A percentile compares a stretch with the other conserved stretches of the same genome.
phyloP scores from a whole-genome alignment of 2,113 vertebrate genomes.

The Ammodytes dubius region DNA sequence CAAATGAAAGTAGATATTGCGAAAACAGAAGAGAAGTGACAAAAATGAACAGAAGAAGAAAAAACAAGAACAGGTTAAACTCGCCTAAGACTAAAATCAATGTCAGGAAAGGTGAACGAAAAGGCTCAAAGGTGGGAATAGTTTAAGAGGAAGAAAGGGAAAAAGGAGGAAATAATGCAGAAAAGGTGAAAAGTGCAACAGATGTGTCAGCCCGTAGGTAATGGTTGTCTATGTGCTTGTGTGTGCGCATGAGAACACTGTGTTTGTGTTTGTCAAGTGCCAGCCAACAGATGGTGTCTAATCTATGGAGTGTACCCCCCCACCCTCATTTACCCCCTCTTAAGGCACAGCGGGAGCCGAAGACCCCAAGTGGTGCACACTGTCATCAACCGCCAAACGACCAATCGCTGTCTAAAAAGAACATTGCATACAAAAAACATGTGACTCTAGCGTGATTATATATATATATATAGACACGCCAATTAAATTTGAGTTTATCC shows the following conservation, averaged over 20 bases:
- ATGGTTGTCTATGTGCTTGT: background rate
- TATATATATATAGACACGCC: background rate
- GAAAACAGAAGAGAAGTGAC: slow-evolving; percentile 12
- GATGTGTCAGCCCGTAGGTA: slow-evolving; percentile 18
- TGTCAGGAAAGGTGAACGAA: slow-evolving; percentile 20
- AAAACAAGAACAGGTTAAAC: slow-evolving; percentile 7
- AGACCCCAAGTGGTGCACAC: slow-evolving; percentile 63
- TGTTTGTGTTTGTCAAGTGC: slow-evolving; percentile 57
- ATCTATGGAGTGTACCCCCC: slow-evolving; percentile 66
- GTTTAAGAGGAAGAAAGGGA: slow-evolving; percentile 15
- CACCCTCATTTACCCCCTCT: background rate
- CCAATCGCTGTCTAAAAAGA: slow-evolving; percentile 32
- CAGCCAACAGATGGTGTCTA: slow-evolving; percentile 83
- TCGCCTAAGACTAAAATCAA: background rate
- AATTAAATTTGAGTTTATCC: background rate
- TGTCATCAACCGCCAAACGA: slow-evolving; percentile 54
- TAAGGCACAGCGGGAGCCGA: slow-evolving; percentile 64
- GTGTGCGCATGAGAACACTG: slow-evolving; percentile 24
- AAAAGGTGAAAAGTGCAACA: slow-evolving; percentile 23
- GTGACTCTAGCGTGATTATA: background rate
- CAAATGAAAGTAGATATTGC: slow-evolving; percentile 17
- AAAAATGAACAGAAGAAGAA: slow-evolving; percentile 1
- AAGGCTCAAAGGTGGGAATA: slow-evolving; percentile 8
- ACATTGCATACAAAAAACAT: slow-evolving; percentile 36
- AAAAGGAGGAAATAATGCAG: slow-evolving; percentile 30